Base-by-base conservation (phyloP, 2,113 vertebrate species). In the Budorcas taxicolor region DNA sequence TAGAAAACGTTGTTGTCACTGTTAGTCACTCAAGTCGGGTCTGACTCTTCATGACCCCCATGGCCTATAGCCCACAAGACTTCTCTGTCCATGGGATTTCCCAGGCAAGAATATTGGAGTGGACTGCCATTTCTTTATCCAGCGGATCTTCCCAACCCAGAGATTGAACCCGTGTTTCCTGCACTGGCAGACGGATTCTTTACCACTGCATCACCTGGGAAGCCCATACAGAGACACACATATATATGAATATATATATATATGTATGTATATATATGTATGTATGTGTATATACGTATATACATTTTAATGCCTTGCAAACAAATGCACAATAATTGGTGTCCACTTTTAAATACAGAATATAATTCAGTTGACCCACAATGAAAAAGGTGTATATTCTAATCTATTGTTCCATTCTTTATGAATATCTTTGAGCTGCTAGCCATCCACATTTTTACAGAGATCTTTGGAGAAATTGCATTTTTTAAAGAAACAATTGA, bases 271-370 rank as follows among this genome's bases (percentile, higher is more conserved):
- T 55, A 7, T 57, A 8, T 62, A 62, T 62, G 0, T 60, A 3
- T 9, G 4, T 16, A 3, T 29, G 13, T 60, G 25, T 27, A 27
- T 27, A 62, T 62, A 31, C 5, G 14, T 27, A 60, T 6, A 15
- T 6, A 64, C n/a, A 36, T 55, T 67, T 94, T 33, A 94, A 90
- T 62, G 12, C 14, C 53, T 71, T 55, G 40, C 13, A 95, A 92
- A 85, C 52, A 87, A 87, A 16, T 36, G 3, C 15, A 78, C 25
- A 82, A 47, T 90, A 92, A 86, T 76, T 76, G 5, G 9, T 87
- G 58, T 33, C 31, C 9, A 31, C 76, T 92, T 92, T 62, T 33
- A 89, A 89, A 92, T 45, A 83, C 1, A 83, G 15, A 94, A n/a
- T 17, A 55, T 9, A 91, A 81, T 36, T 81, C 7, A 52, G 9